A percentile compares a stretch with the other conserved stretches of the same genome.
phyloP scores from a whole-genome alignment of 2,113 vertebrate species.

The Stigmatopora nigra region DNA sequence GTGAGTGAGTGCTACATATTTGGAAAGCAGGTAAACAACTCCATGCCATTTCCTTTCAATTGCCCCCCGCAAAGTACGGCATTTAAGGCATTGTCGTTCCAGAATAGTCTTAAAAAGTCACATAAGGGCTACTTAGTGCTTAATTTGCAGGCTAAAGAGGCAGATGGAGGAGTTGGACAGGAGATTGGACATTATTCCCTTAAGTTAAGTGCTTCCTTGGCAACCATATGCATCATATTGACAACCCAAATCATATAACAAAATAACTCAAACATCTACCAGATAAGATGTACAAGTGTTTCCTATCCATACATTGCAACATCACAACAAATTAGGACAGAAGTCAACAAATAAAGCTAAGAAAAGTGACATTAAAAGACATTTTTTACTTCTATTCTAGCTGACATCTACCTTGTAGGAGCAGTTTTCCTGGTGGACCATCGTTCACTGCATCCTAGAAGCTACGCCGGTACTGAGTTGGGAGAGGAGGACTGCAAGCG shows the following conservation, averaged over 20 bases:
- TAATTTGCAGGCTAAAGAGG: conserved; percentile 29
- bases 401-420: conserved; percentile 79
- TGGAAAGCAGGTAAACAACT: background rate
- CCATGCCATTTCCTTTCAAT: background rate
- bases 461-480: conserved; percentile 51
- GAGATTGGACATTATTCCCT: conserved; percentile 55
- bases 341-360: background rate
- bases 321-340: conserved; percentile 3
- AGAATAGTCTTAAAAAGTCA: conserved; percentile 3
- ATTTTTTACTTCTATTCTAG: background rate
- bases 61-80: background rate
- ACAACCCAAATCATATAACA: conserved; percentile 30
- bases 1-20: background rate
- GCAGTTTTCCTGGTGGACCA: conserved; percentile 94
- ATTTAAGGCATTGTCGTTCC: background rate
- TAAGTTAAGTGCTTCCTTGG: conserved; percentile 57
- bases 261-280: conserved; percentile 22
- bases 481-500: conserved; percentile 30
- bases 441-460: conserved; percentile 85
- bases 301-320: background rate
- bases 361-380: background rate
- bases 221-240: conserved; percentile 52
- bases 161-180: conserved; percentile 20
- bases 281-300: conserved; percentile 15
- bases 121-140: conserved; percentile 21